Conservation (phyloP, 2,888 invertebrate genomes). For the Ecdyonurus torrentis region DNA sequence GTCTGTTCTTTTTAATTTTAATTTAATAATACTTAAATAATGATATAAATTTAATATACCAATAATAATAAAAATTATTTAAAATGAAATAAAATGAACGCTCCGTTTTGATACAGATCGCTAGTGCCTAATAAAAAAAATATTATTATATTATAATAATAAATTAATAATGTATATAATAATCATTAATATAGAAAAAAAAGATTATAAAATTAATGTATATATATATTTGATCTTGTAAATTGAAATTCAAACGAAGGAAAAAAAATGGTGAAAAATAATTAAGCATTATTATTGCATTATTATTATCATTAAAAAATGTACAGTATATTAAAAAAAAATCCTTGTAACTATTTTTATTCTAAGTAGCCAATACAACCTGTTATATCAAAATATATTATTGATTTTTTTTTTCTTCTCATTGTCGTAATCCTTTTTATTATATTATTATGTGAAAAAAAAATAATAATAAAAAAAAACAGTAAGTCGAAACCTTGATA, state of each 20-base stretch:
- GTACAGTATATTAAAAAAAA: background rate
- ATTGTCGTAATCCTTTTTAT: no score
- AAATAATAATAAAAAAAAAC: no score
- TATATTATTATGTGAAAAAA: no score
- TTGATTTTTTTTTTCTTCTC: no score
- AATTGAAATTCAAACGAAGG: background rate
- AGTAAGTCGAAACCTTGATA: no score
- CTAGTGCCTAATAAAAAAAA: background rate
- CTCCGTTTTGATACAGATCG: background rate
- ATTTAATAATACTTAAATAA: no score
- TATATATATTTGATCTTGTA: background rate
- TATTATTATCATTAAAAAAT: background rate
- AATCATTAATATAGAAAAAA: background rate
- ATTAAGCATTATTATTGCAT: no score
- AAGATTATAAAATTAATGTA: background rate
- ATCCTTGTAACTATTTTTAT: background rate
- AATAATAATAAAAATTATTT: no score
- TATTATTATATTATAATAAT: background rate
- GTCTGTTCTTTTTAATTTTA: background rate
- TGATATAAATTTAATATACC: background rate
- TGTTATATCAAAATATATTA: background rate
- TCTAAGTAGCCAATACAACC: background rate
- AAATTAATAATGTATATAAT: background rate
- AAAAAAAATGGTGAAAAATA: background rate
- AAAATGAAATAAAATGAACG: background rate